These are phyloP conservation scores for Orchestes rusci DNA, from an alignment of 2,888 invertebrate genomes.

Conservation along the genomic window DNA sequence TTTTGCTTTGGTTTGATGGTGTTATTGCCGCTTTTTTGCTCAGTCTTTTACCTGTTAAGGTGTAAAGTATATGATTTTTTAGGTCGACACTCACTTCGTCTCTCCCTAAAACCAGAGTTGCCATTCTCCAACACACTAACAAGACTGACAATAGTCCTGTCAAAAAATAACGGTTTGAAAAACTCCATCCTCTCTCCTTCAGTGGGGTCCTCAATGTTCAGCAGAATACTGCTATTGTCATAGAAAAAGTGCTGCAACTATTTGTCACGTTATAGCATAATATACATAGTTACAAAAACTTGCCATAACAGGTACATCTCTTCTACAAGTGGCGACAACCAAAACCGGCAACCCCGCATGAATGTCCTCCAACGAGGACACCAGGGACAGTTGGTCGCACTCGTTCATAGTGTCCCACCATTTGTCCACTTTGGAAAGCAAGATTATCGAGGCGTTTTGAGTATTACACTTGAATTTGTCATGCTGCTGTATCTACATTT, in stretches of 20 bases:
- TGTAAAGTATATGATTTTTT: not conserved
- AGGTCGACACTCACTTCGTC: not conserved
- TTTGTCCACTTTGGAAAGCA: constrained; percentile 38
- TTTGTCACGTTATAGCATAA: not conserved
- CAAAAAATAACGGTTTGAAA: constrained; percentile 38
- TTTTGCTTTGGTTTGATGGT: not conserved
- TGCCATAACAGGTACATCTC: constrained; percentile 37
- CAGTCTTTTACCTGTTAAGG: not conserved
- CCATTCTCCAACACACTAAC: constrained; percentile 26
- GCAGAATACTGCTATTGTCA: constrained; percentile 35
- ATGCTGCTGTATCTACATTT: constrained; percentile 27
- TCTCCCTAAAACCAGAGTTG: not conserved
- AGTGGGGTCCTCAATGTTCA: constrained; percentile 38
- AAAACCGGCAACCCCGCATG: constrained; percentile 40
- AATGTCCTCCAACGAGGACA: constrained; percentile 37
- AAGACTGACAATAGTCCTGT: constrained; percentile 29
- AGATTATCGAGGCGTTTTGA: constrained; percentile 38
- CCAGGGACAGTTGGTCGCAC: constrained; percentile 35
- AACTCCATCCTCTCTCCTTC: constrained; percentile 37
- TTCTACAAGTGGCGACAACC: constrained; percentile 38
- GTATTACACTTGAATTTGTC: constrained; percentile 30
- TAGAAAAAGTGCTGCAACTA: constrained; percentile 39
- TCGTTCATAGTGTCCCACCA: constrained; percentile 41
- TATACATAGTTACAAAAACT: constrained; percentile 3
- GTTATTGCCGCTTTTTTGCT: not conserved